Evolutionary conservation across 2,888 invertebrate species (phyloP).

Genomic region (Nomada ferruginata): DNA sequence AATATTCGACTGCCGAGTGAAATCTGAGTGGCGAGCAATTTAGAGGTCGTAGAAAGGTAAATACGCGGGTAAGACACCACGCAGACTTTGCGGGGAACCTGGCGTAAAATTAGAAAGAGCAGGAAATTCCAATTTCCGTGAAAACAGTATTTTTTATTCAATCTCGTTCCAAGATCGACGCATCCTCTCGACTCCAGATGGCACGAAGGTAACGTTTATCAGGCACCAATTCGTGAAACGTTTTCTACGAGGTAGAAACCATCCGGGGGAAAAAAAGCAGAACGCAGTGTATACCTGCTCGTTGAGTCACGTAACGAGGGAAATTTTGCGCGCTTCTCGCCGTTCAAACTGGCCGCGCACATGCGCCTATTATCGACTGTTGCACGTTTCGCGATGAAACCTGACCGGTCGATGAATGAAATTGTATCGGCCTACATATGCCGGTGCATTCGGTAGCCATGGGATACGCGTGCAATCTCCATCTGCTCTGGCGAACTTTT

Average conservation of each 20-base stretch:
- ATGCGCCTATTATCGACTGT: background rate
- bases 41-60: background rate
- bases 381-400: background rate
- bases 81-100: background rate
- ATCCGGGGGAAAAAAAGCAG: background rate
- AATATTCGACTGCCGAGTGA: background rate
- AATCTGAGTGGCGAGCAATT: background rate
- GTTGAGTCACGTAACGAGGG: conserved; percentile 20
- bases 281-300: background rate
- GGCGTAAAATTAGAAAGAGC: background rate
- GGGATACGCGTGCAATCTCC: background rate
- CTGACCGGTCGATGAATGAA: conserved; percentile 43
- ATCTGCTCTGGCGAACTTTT: conserved; percentile 30
- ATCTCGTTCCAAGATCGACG: conserved; percentile 15
- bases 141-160: conserved; percentile 7
- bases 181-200: background rate
- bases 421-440: conserved; percentile 12
- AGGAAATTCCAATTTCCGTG: conserved; percentile 12
- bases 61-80: background rate
- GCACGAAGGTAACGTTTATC: conserved; percentile 16
- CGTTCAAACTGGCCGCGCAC: background rate
- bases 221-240: conserved; percentile 26
- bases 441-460: background rate
- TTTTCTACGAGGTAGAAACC: background rate
- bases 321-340: conserved; percentile 20